These are phyloP conservation scores for Synchiropus splendidus DNA, from an alignment of 2,113 vertebrate species.

Conservation along the genomic window DNA sequence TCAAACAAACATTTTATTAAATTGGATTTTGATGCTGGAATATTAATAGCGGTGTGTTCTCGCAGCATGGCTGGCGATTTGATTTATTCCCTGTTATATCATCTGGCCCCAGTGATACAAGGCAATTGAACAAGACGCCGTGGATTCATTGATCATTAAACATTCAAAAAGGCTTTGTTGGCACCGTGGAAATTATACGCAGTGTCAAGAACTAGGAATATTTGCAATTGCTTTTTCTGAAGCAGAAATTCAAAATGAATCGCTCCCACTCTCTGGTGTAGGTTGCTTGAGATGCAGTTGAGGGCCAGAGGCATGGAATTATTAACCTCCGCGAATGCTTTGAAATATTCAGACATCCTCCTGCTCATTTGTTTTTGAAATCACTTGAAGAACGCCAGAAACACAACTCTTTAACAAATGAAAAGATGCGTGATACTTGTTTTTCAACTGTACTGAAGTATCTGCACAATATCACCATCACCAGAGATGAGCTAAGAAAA, in stretches of 20 bases:
- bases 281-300: slow-evolving; percentile 26
- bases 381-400: background rate
- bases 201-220: background rate
- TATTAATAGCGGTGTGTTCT: background rate
- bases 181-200: no score
- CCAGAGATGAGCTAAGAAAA: no score
- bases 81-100: no score
- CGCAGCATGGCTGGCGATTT: background rate
- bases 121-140: no score
- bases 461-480: no score
- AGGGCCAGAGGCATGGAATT: slow-evolving; percentile 37
- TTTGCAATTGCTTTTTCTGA: slow-evolving; percentile 30
- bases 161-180: no score
- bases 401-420: no score
- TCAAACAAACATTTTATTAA: slow-evolving; percentile 11
- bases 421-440: background rate
- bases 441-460: background rate
- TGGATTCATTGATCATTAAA: no score
- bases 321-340: slow-evolving; percentile 7
- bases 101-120: no score
- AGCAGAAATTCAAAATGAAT: slow-evolving; percentile 44
- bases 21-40: background rate
- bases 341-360: background rate
- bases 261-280: slow-evolving; percentile 17
- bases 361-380: background rate